These are phyloP conservation scores for Sitta carolinensis DNA, from an alignment of 2,797 vertebrate genomes.

Conservation along the genomic window DNA sequence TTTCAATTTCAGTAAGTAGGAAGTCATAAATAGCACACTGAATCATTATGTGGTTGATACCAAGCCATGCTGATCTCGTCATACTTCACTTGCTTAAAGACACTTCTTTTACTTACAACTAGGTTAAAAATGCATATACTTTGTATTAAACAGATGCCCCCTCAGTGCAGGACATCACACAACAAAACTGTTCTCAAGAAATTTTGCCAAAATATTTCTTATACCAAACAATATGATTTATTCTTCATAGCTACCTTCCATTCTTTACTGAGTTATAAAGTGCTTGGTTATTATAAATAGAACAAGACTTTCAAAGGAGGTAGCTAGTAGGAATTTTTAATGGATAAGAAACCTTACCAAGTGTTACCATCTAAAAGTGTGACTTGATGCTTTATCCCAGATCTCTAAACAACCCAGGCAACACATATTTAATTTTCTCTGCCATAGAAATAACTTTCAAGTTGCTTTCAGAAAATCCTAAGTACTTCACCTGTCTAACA, in stretches of 20 bases:
- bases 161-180: not conserved
- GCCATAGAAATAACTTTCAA: not conserved
- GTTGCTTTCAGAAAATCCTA: not conserved
- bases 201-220: slow-evolving; percentile 10
- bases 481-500: not conserved
- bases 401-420: not conserved
- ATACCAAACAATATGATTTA: not conserved
- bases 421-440: not conserved
- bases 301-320: slow-evolving; percentile 40
- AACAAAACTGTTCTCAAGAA: not conserved
- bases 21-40: slow-evolving; percentile 53
- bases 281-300: slow-evolving; percentile 43
- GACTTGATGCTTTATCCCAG: not conserved
- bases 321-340: slow-evolving; percentile 42
- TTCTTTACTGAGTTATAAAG: slow-evolving; percentile 28
- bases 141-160: not conserved
- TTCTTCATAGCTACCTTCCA: slow-evolving; percentile 34
- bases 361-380: not conserved
- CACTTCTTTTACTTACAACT: not conserved
- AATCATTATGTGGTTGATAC: slow-evolving; percentile 41
- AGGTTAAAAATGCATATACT: not conserved
- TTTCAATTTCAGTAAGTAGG: slow-evolving; percentile 48
- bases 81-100: slow-evolving; percentile 14
- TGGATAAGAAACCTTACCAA: not conserved
- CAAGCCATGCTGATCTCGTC: slow-evolving; percentile 20